phyloP scores from a whole-genome alignment of 2,113 vertebrate genomes.

The Anhinga rufa region DNA sequence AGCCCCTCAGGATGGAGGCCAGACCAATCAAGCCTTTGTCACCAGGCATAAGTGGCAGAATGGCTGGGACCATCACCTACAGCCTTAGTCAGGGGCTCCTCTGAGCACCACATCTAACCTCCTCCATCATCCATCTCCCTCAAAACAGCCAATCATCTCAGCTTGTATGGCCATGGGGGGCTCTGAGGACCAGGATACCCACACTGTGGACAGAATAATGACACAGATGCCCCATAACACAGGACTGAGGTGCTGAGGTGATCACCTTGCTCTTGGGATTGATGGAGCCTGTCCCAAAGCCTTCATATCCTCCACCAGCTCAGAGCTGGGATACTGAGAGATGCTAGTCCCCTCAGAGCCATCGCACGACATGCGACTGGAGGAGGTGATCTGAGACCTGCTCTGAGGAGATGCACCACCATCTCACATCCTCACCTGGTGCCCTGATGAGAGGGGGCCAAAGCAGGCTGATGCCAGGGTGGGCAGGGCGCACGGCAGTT shows the following conservation, averaged over 20 bases:
- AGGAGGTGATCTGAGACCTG: background rate
- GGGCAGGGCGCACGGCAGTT: background rate
- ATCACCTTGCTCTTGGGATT: background rate
- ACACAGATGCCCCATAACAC: background rate
- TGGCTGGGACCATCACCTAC: background rate
- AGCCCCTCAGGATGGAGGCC: too few relatives aligned
- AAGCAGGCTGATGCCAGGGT: background rate
- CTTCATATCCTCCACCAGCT: background rate
- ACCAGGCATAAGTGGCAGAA: background rate
- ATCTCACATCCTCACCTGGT: background rate
- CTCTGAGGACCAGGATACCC: background rate
- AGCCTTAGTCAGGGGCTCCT: background rate
- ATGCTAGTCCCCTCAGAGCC: background rate
- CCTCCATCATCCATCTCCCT: background rate
- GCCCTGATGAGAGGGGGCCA: background rate
- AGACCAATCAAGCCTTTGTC: background rate
- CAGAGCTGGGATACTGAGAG: background rate
- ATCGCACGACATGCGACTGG: rapidly evolving
- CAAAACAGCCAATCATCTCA: background rate
- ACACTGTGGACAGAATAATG: background rate
- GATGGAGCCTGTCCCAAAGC: background rate
- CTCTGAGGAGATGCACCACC: background rate
- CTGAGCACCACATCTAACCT: background rate
- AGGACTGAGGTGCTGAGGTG: background rate
- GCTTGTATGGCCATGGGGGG: background rate